Evolutionary conservation across 2,113 vertebrate species (phyloP).

Genomic region (Sardina pilchardus): DNA sequence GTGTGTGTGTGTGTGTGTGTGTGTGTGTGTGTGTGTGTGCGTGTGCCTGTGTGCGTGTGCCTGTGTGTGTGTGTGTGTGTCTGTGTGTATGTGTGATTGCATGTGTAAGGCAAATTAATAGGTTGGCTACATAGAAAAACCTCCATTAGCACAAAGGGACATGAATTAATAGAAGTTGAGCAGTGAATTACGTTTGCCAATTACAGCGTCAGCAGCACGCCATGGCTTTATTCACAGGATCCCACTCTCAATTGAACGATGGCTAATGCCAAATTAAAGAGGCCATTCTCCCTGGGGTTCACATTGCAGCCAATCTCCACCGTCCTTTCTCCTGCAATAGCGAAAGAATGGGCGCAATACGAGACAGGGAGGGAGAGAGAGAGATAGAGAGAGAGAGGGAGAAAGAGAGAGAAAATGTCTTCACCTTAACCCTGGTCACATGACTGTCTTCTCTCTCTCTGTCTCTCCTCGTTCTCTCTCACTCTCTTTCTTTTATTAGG

Average conservation of each 20-base stretch:
- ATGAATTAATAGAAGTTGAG: conserved; percentile 69
- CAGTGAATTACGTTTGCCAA: conserved; percentile 79
- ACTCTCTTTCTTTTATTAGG: conserved; percentile 67
- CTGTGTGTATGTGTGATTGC: conserved; percentile 52
- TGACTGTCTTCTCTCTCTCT: conserved; percentile 31
- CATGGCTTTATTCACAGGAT: conserved; percentile 78
- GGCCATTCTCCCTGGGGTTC: conserved; percentile 74
- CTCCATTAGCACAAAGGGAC: conserved; percentile 62
- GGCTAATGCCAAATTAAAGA: conserved; percentile 85
- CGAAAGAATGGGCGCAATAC: conserved; percentile 52
- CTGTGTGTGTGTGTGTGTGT: conserved; percentile 17
- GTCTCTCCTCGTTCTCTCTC: conserved; percentile 29
- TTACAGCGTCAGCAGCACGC: conserved; percentile 78
- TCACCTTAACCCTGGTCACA: background rate
- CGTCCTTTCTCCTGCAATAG: conserved; percentile 46
- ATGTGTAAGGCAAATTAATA: conserved; percentile 33
- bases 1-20: background rate
- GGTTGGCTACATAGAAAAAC: conserved; percentile 59
- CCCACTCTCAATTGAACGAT: conserved; percentile 81
- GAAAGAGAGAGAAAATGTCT: background rate
- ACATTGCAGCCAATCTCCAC: conserved; percentile 59
- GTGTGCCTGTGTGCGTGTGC: background rate
- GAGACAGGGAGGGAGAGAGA: background rate
- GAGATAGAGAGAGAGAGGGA: background rate
- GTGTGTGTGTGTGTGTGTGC: background rate